Base-by-base conservation (phyloP, 2,888 invertebrate species). In the Napeogenes inachia region DNA sequence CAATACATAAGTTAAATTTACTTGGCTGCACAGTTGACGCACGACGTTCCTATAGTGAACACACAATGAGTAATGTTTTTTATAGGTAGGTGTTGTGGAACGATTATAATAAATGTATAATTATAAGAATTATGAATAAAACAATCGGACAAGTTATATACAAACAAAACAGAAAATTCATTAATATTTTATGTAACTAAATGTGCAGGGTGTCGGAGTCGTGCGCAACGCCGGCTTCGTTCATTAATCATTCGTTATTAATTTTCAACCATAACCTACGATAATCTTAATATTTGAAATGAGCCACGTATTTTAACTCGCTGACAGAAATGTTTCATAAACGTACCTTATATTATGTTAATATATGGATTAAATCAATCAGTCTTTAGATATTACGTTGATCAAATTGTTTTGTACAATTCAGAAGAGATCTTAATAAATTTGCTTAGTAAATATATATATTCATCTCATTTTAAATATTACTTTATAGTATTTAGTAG, bases 1-100 rank as follows among this genome's bases (percentile, higher is more conserved):
- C 73, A 76, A 80, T 80, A 21, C 21, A 21, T 21, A 81, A 80
- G 81, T 79, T 82, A 82, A 81, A 80, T 47, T 57, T 47, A 82
- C 80, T 79, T 77, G 75, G 78, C 75, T 76, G 75, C 70, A 66
- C 70, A 73, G 71, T 72, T 76, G 71, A 76, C 74, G 73, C 62
- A 66, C 73, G 70, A 68, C 70, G 69, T 70, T 65, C 70, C 70
- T 65, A 66, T 67, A 70, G 68, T 74, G 71, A 72, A 73, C 70
- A 73, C 57, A 46, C 54, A 57, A 60, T 60, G 54, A 55, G 12
- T 47, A 33, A 47, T 55, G 21, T 45, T 54, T 54, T n/a, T 60
- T 38, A 35, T 47, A 13, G 13, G 13, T 60, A n/a, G 30, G 4
- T 30, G 30, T 30, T 50, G 8, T 50, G 30, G 10, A 50, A 30